Percentiles rank a stretch among this genome's conserved stretches.
phyloP scores from a whole-genome alignment of 2,113 vertebrate genomes.

The Meles meles region DNA sequence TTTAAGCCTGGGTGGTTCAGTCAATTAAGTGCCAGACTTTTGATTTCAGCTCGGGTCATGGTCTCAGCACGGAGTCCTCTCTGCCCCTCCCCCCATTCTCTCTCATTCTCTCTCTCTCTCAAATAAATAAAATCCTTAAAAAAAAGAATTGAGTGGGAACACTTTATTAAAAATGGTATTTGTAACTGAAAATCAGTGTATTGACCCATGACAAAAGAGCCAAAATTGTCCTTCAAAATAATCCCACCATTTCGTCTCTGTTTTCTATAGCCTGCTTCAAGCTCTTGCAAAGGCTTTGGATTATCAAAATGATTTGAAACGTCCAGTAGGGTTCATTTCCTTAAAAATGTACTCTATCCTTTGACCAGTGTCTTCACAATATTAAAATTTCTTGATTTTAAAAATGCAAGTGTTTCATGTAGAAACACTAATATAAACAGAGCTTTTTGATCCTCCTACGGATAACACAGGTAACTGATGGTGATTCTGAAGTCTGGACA shows the following conservation, averaged over 20 bases:
- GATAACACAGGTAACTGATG: background rate
- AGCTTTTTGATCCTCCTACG: background rate
- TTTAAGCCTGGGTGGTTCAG: background rate
- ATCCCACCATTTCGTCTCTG: background rate
- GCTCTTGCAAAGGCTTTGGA: background rate
- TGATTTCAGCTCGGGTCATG: too few species aligned
- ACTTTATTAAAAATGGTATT: background rate
- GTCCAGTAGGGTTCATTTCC: background rate
- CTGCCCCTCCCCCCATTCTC: background rate
- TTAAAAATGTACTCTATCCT: background rate
- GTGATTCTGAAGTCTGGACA: background rate
- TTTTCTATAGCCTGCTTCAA: background rate
- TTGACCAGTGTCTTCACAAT: background rate
- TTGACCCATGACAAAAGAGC: background rate
- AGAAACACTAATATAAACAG: background rate
- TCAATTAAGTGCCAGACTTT: too few species aligned
- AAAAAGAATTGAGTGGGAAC: background rate
- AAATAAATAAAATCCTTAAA: background rate
- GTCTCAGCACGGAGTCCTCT: too few species aligned
- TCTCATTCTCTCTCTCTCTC: background rate
- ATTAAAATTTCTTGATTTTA: background rate
- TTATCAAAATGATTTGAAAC: background rate
- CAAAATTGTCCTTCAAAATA: background rate
- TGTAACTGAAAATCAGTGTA: background rate
- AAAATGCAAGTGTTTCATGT: background rate